phyloP scores from a whole-genome alignment of 2,888 invertebrate genomes.

The Suillia variegata region DNA sequence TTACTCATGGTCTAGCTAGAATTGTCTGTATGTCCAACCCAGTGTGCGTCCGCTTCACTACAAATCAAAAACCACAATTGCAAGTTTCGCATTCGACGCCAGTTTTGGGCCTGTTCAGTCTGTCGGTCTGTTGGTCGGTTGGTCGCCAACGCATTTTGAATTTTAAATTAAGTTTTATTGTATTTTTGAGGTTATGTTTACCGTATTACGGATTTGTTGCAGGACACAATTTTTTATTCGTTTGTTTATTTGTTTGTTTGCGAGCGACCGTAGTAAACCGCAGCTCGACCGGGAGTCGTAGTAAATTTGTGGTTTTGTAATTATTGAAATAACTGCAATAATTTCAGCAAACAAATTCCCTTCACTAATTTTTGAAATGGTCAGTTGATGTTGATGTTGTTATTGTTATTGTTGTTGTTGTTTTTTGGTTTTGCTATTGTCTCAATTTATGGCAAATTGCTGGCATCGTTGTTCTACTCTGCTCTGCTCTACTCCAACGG shows the following conservation, averaged over 20 bases:
- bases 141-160: constrained; percentile 3
- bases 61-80: constrained; percentile 20
- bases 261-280: constrained; percentile 46
- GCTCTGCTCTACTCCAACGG: too few relatives aligned
- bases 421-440: constrained; percentile 43
- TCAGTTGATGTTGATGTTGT: constrained; percentile 37
- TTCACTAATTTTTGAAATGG: constrained; percentile 37
- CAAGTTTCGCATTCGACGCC: constrained; percentile 24
- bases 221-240: constrained; percentile 43
- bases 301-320: constrained; percentile 59
- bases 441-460: constrained; percentile 50
- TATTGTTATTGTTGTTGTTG: constrained; percentile 26
- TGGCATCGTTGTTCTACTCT: constrained; percentile 15
- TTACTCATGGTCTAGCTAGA: neutral
- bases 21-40: neutral
- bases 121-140: too few relatives aligned
- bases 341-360: constrained; percentile 24
- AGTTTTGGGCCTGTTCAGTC: constrained; percentile 15
- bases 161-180: constrained; percentile 15
- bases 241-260: too few relatives aligned
- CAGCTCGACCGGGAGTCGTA: constrained; percentile 49
- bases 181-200: constrained; percentile 28
- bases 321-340: constrained; percentile 56
- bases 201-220: constrained; percentile 23
- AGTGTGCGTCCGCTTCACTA: neutral